Evolutionary conservation across 2,888 invertebrate genomes (phyloP).

Genomic region (Augiades crinisus): DNA sequence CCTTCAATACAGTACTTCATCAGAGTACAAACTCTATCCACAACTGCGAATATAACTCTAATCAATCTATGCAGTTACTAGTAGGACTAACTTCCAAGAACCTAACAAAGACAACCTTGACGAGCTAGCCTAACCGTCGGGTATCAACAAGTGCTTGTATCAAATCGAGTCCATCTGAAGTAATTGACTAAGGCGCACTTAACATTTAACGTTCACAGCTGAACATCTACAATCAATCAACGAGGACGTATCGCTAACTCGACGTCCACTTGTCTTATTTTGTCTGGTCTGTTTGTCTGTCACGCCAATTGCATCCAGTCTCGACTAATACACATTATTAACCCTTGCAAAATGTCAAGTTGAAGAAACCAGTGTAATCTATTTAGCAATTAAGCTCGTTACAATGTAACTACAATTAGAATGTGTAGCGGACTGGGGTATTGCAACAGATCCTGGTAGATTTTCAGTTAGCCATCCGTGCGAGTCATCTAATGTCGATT

Average conservation of each 20-base stretch:
- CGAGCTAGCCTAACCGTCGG: slow-evolving; percentile 3
- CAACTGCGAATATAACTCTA: neutral
- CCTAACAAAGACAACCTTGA: slow-evolving; percentile 13
- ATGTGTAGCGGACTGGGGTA: too few species aligned
- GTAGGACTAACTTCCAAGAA: slow-evolving; percentile 7
- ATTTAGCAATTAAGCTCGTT: slow-evolving; percentile 16
- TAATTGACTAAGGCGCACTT: slow-evolving; percentile 22
- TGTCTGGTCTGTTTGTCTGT: slow-evolving; percentile 51
- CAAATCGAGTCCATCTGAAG: slow-evolving; percentile 9
- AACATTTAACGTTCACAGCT: slow-evolving; percentile 26
- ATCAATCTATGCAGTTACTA: neutral
- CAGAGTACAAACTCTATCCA: too few species aligned
- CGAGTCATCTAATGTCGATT: too few species aligned
- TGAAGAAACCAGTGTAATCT: slow-evolving; percentile 18
- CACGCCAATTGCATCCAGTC: slow-evolving; percentile 47
- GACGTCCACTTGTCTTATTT: slow-evolving; percentile 44
- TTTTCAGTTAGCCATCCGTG: neutral
- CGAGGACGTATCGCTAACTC: slow-evolving; percentile 18
- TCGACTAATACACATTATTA: slow-evolving; percentile 39
- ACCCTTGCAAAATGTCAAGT: slow-evolving; percentile 34
- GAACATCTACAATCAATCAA: slow-evolving; percentile 40
- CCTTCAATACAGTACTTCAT: too few species aligned
- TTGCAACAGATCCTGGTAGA: too few species aligned
- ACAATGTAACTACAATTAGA: neutral
- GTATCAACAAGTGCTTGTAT: slow-evolving; percentile 7